These are phyloP conservation scores for Crossocerus cetratus DNA, from an alignment of 2,888 invertebrate species.

Conservation along the genomic window DNA sequence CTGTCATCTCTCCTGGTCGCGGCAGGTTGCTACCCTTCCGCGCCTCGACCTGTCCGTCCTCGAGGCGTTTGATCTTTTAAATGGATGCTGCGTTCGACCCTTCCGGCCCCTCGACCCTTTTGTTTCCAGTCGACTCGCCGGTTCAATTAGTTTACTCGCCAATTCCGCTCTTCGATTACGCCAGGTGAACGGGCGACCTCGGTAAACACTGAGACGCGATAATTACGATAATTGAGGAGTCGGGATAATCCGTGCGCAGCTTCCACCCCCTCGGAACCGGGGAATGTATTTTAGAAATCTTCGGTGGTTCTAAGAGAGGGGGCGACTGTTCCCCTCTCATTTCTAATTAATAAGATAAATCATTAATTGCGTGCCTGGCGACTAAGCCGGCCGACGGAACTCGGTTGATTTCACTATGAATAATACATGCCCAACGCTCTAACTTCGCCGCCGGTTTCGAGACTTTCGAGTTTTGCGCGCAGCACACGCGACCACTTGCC, in stretches of 20 bases:
- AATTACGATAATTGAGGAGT: too few species aligned
- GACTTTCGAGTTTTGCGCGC: neutral
- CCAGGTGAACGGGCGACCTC: neutral
- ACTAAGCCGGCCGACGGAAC: conserved; percentile 38
- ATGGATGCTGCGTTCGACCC: neutral
- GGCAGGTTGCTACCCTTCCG: neutral
- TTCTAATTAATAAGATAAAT: conserved; percentile 49
- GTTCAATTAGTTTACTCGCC: conserved; percentile 2
- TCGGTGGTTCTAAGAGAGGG: neutral
- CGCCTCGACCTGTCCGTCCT: neutral
- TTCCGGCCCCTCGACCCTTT: neutral
- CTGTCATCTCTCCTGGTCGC: neutral
- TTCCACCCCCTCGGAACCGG: neutral
- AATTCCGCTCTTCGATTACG: neutral
- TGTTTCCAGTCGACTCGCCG: neutral
- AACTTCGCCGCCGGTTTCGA: conserved; percentile 11
- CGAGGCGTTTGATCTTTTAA: conserved; percentile 3
- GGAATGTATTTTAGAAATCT: neutral
- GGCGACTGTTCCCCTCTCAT: conserved; percentile 11
- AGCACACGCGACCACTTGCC: too few species aligned
- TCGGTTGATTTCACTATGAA: conserved; percentile 45
- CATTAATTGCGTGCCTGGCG: conserved; percentile 36
- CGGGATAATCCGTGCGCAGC: too few species aligned
- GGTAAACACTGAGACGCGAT: too few species aligned
- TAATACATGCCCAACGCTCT: conserved; percentile 39